Base-by-base conservation (phyloP, 2,113 vertebrate species). In the Mormyrus iriodes region DNA sequence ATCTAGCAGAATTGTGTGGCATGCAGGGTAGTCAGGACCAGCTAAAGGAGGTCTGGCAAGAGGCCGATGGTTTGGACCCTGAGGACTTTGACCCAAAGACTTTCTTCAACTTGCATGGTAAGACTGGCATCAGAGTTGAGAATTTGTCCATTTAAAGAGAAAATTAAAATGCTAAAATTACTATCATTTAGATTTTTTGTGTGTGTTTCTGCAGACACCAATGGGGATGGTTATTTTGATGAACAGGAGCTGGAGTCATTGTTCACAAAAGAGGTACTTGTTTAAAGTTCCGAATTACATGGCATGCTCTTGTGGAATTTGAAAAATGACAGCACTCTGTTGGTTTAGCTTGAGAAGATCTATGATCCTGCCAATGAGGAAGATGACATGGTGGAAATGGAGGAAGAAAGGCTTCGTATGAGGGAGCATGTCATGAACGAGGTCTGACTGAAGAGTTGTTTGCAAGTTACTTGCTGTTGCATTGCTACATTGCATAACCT, bases 21-120 rank as follows among this genome's bases (percentile, higher is more conserved):
- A 87, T 92, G 73, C 90, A 99, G 98, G 98, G 98, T 92, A 99
- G 98, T 95, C 96, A 98, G 93, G 97, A 98, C 94, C 98, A 99
- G 93, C 94, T 99, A 89, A 98, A 98, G 93, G 97, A 99, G 92
- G 98, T 99, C 44, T 99, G 98, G 98, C 94, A 98, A 93, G 97
- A 99, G 92, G 87, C 97, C 49, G 98, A 99, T 90, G 97, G 97
- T 90, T 93, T 99, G 93, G 98, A 98, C 92, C 97, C 97, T 88
- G 95, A 96, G 79, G 96, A 98, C 91, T 99, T 99, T 94, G 95
- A 98, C 89, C 96, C 98, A 85, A 99, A 97, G 95, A 99, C 98
- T 84, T 99, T 99, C 95, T 99, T 99, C 95, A 98, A 96, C 92
- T 94, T 99, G 91, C 98, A 99, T 0, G 98, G 98, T 98, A 97